Evolutionary conservation across 2,113 vertebrate genomes (phyloP).

Genomic region (Chionis minor): DNA sequence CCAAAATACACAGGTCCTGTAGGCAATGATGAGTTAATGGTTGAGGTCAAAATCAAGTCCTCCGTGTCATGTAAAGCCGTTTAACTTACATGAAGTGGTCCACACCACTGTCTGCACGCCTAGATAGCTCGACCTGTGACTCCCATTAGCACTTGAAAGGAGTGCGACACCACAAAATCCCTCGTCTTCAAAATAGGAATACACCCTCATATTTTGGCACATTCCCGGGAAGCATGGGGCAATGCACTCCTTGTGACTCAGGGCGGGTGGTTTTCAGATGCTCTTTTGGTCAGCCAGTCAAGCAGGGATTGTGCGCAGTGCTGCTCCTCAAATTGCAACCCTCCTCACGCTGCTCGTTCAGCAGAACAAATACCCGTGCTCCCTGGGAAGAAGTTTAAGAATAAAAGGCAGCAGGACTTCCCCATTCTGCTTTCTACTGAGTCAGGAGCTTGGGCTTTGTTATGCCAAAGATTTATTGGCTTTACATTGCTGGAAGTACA

Average conservation of each 20-base stretch:
- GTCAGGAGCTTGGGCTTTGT: constrained; percentile 15
- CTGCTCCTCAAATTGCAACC: background rate
- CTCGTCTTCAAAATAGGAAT: background rate
- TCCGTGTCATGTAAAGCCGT: no score
- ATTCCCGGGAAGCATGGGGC: background rate
- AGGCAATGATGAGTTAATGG: background rate
- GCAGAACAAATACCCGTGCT: background rate
- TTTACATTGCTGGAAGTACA: background rate
- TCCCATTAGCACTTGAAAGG: background rate
- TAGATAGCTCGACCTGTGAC: background rate
- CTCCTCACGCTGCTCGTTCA: background rate
- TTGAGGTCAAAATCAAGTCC: background rate
- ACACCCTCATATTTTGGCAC: background rate
- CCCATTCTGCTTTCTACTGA: background rate
- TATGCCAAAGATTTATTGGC: background rate
- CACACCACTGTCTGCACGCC: background rate
- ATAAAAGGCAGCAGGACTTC: constrained; percentile 13
- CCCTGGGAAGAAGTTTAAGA: background rate
- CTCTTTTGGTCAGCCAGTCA: background rate
- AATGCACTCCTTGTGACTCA: background rate
- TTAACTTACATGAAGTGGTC: background rate
- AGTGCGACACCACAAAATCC: background rate
- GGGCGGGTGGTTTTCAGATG: background rate
- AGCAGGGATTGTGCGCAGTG: fast-evolving
- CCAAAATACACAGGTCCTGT: background rate